Evolutionary conservation across 2,888 invertebrate species (phyloP).

Genomic region (Catocala sponsa): DNA sequence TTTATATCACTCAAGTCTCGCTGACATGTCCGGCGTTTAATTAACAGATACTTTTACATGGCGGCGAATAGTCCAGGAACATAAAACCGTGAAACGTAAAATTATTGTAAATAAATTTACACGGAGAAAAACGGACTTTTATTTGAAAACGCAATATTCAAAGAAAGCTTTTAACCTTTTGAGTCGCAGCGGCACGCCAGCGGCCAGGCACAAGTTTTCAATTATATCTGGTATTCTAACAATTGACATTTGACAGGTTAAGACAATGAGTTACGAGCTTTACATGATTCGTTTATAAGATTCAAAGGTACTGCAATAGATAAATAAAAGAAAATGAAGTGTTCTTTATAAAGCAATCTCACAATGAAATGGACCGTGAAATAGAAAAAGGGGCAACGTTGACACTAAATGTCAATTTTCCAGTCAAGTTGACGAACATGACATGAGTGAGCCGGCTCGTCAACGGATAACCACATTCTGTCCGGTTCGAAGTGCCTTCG

Average conservation of each 20-base stretch:
- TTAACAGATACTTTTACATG: background rate
- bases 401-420: conserved; percentile 65
- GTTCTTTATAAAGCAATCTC: conserved; percentile 48
- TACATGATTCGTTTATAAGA: too few species aligned
- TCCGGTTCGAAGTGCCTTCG: conserved; percentile 20
- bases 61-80: conserved; percentile 27
- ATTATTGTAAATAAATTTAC: conserved; percentile 41
- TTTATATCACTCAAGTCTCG: too few species aligned
- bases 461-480: conserved; percentile 38
- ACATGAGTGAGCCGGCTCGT: conserved; percentile 39
- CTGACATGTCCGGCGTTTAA: too few species aligned
- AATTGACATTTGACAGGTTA: too few species aligned
- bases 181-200: too few species aligned
- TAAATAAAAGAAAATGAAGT: conserved; percentile 19
- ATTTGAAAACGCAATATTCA: conserved; percentile 15
- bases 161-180: background rate
- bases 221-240: too few species aligned
- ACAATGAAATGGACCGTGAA: conserved; percentile 54
- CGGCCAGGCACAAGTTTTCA: too few species aligned
- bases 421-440: conserved; percentile 56
- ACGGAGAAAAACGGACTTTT: background rate
- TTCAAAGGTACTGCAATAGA: conserved; percentile 3
- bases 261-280: too few species aligned
- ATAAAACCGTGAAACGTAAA: conserved; percentile 35
- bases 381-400: conserved; percentile 53